Evolutionary conservation across 2,113 vertebrate species (phyloP).

Genomic region (Ceyx cyanopectus): DNA sequence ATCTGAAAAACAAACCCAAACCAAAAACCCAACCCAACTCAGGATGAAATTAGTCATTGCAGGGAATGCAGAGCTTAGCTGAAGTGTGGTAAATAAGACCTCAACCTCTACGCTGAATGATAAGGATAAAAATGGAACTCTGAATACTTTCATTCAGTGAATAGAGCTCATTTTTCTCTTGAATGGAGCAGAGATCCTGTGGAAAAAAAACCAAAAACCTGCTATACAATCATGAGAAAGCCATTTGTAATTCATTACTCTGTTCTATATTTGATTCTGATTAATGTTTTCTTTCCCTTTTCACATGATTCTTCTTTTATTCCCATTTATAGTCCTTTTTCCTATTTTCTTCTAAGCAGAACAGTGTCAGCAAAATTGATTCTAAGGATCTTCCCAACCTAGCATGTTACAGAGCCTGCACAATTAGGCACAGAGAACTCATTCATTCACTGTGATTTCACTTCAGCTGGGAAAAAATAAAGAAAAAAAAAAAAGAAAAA

Average conservation of each 20-base stretch:
- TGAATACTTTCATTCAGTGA: conserved; percentile 64
- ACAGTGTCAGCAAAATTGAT: conserved; percentile 46
- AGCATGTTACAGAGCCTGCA: neutral
- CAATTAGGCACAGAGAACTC: conserved; percentile 40
- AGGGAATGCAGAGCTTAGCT: conserved; percentile 24
- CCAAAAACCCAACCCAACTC: neutral
- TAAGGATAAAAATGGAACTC: conserved; percentile 63
- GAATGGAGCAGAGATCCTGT: conserved; percentile 68
- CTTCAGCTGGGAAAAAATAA: neutral
- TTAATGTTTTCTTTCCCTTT: conserved; percentile 65
- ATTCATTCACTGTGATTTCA: conserved; percentile 24
- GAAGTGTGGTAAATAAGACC: conserved; percentile 46
- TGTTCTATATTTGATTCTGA: conserved; percentile 69
- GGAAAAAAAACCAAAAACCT: neutral
- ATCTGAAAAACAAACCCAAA: neutral
- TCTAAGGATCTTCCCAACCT: conserved; percentile 47
- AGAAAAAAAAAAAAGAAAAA: neutral
- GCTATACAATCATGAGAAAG: conserved; percentile 64
- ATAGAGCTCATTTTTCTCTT: conserved; percentile 64
- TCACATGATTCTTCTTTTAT: conserved; percentile 63
- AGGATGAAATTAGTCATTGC: conserved; percentile 5
- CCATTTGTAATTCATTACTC: conserved; percentile 66
- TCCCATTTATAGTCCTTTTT: conserved; percentile 57
- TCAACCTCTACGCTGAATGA: conserved; percentile 39
- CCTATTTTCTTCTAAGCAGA: conserved; percentile 57